Base-by-base conservation (phyloP, 2,888 invertebrate genomes). In the Tromatobia lineatoria region DNA sequence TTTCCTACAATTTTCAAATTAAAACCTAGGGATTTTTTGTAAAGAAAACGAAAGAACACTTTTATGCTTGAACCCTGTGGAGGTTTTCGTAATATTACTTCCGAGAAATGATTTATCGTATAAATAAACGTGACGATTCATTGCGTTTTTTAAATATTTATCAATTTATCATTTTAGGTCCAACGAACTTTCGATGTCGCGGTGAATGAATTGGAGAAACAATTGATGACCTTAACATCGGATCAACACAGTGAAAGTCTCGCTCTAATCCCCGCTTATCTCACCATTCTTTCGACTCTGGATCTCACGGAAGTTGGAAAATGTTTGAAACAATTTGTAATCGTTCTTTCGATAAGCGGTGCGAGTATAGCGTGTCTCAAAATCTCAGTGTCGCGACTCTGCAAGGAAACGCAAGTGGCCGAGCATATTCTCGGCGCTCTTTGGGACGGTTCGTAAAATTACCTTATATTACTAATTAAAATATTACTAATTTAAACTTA, bases 341-440 rank as follows among this genome's bases (percentile, higher is more conserved):
- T 93, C 15, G 83, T 89, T 29, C 84, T 93, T 38, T 90, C 95
- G 69, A 94, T 95, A 87, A 94, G 95, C 79, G 94, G 94, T 42
- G 94, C 95, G 66, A 95, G 95, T 78, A 94, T 94, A 23, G 94
- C 94, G 87, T 94, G 95, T 89, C 94, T 95, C 83, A 94, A 95
- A 15, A 91, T 95, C 66, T 95, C 95, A 0, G 91, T 95, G 47
- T 94, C 94, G 83, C 95, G 95, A 94, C 93, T 95, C 20, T 94
- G 95, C 4, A 93, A 94, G 86, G 94, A 93, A 45, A 93, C 94
- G 0, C 94, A 94, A 18, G 88, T 95, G 57, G 95, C 96, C 52
- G 95, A 96, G 80, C 93, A 95, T 38, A 95, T 96, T 81, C 93
- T 97, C 85, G 94, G 95, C 74, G 95, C 96, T 82, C 94, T 97